A percentile compares a stretch with the other conserved stretches of the same genome.
Conservation (phyloP, 2,113 vertebrate genomes). For the Elanoides forficatus region DNA sequence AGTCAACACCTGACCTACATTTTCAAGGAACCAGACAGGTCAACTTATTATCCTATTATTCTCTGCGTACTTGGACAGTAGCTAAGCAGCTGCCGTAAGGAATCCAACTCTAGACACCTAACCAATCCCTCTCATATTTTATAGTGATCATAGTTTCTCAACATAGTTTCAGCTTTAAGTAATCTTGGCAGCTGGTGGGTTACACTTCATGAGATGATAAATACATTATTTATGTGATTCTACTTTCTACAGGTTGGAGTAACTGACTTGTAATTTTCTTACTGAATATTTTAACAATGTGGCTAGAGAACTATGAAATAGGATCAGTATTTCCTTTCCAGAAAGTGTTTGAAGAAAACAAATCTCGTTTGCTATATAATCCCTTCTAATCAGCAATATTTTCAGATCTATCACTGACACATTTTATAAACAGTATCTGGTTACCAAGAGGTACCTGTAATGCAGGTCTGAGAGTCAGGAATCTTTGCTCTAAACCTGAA, state of each 20-base stretch:
- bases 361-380: neutral
- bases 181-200: neutral
- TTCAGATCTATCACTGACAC: neutral
- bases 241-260: neutral
- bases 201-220: neutral
- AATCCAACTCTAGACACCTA: neutral
- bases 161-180: neutral
- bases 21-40: neutral
- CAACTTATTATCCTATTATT: neutral
- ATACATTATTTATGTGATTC: neutral
- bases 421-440: neutral
- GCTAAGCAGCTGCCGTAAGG: neutral
- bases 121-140: neutral
- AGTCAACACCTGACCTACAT: constrained; percentile 1
- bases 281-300: neutral
- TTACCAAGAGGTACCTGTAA: neutral
- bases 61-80: neutral
- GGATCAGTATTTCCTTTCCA: neutral
- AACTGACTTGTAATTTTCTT: neutral
- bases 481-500: neutral
- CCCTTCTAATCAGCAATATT: neutral
- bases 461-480: neutral
- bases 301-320: neutral
- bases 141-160: neutral
- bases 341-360: neutral